These are phyloP conservation scores for Pachycephala philippinensis DNA, from an alignment of 2,113 vertebrate species.

Conservation along the genomic window DNA sequence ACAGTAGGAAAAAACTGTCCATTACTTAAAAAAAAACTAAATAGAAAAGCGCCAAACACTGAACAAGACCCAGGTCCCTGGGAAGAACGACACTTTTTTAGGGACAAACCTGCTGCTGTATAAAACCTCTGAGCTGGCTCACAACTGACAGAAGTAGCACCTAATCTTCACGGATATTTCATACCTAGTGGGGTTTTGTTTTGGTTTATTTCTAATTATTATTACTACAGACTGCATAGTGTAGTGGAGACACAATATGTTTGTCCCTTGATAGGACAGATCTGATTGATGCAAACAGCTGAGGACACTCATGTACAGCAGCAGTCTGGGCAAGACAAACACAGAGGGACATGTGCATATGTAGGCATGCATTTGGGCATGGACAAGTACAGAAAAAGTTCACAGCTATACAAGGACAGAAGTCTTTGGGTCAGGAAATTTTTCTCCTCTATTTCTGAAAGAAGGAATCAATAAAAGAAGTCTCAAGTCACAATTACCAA, in stretches of 20 bases:
- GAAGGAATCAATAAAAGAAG: neutral
- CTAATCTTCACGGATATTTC: neutral
- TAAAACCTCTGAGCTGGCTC: neutral
- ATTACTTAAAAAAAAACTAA: neutral
- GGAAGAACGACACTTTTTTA: neutral
- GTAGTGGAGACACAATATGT: neutral
- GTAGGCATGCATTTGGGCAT: neutral
- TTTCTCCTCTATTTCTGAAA: neutral
- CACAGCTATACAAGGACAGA: neutral
- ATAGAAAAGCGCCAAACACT: neutral
- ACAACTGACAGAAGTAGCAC: neutral
- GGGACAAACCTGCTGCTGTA: rapidly evolving
- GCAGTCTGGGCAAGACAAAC: neutral
- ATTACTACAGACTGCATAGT: neutral
- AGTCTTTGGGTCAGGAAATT: neutral
- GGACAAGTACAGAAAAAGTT: neutral
- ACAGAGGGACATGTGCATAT: rapidly evolving
- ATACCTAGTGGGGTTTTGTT: neutral
- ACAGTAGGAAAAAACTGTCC: neutral
- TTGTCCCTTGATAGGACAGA: neutral
- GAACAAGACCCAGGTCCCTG: neutral
- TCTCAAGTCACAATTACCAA: neutral
- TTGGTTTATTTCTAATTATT: neutral
- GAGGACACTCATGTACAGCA: neutral
- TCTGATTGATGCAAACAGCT: neutral